Percentiles rank a stretch among this genome's conserved stretches.
Conservation (phyloP, 2,113 vertebrate genomes). For the Desmodus rotundus region DNA sequence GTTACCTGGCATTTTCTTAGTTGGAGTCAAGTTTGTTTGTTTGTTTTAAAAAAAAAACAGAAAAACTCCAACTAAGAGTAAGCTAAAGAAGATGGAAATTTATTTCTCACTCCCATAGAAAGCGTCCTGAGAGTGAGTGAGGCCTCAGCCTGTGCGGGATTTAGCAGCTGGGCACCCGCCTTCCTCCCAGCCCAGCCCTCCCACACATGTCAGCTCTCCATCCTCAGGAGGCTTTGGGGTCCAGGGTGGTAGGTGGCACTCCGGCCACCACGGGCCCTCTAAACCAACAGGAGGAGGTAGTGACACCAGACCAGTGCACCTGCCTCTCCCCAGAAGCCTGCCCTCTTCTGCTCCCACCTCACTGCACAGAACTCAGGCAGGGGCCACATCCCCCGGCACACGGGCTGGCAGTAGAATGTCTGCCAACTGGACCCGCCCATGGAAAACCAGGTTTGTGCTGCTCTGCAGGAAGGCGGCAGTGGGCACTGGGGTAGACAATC, state of each 20-base stretch:
- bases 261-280: too few species aligned
- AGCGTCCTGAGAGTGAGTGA: background rate
- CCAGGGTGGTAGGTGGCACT: too few species aligned
- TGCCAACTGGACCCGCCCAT: background rate
- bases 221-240: background rate
- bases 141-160: background rate
- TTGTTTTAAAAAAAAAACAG: background rate
- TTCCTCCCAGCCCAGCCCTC: too few species aligned
- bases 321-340: background rate
- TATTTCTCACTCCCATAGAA: background rate
- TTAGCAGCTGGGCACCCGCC: too few species aligned
- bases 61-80: background rate
- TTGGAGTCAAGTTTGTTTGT: background rate
- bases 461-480: background rate
- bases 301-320: too few species aligned
- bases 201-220: rapidly evolving
- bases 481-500: too few species aligned
- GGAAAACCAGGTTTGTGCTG: background rate
- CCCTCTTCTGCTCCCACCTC: background rate
- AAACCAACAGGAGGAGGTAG: background rate
- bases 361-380: background rate
- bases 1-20: background rate
- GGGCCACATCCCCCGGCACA: too few species aligned
- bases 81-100: background rate
- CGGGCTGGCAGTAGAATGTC: background rate